Conservation (phyloP, 2,888 invertebrate species). For the Plebejus argus region DNA sequence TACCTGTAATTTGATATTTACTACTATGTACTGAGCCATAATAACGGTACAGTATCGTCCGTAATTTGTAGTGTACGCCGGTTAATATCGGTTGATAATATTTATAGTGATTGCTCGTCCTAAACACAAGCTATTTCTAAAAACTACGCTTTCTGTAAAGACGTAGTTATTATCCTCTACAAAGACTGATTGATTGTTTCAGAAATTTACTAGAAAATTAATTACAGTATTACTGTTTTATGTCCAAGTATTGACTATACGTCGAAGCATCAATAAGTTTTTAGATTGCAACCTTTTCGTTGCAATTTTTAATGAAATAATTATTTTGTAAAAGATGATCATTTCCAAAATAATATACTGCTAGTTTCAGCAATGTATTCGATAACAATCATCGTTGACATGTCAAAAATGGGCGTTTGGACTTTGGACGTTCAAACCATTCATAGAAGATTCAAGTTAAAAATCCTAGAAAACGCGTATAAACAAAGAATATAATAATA, state of each 20-base stretch:
- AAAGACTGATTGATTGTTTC: background rate
- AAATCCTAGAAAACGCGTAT: background rate
- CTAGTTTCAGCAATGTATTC: background rate
- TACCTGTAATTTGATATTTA: slow-evolving; percentile 26
- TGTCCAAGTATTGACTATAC: background rate
- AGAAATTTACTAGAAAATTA: background rate
- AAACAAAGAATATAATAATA: background rate
- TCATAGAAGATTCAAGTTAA: too few species aligned
- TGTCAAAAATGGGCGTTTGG: too few species aligned
- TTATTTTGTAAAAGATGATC: too few species aligned
- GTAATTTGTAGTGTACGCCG: background rate
- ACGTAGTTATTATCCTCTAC: background rate
- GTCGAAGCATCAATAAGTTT: too few species aligned
- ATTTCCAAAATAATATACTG: too few species aligned
- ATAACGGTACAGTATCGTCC: slow-evolving; percentile 5
- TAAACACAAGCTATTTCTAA: background rate
- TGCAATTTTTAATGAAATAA: too few species aligned
- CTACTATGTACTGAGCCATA: background rate
- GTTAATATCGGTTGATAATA: slow-evolving; percentile 3
- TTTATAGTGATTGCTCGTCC: slow-evolving; percentile 4
- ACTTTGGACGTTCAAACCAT: too few species aligned
- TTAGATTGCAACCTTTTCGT: too few species aligned
- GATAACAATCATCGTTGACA: background rate
- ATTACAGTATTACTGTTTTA: background rate
- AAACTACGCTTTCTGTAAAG: background rate